Evolutionary conservation across 2,797 vertebrate genomes (phyloP).

Genomic region (Cygnus olor): DNA sequence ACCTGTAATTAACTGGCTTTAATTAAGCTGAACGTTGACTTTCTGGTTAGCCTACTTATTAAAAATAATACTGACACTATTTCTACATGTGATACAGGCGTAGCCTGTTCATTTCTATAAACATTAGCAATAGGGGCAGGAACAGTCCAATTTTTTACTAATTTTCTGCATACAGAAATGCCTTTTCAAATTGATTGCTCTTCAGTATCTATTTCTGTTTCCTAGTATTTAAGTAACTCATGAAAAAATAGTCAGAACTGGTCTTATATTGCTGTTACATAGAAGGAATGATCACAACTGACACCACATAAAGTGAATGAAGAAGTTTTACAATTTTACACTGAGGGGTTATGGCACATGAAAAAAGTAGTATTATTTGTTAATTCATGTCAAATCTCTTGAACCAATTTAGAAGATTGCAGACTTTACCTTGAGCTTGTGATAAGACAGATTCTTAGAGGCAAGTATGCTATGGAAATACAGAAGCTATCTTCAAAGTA

Average conservation of each 20-base stretch:
- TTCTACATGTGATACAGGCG: neutral
- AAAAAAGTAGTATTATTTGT: neutral
- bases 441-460: neutral
- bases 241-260: neutral
- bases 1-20: neutral
- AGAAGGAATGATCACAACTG: neutral
- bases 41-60: neutral
- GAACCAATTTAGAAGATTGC: neutral
- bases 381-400: neutral
- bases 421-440: neutral
- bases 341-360: neutral
- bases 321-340: neutral
- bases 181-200: neutral
- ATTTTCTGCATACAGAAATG: neutral
- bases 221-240: neutral
- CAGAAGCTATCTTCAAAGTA: neutral
- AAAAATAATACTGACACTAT: neutral
- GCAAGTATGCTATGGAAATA: neutral
- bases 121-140: neutral
- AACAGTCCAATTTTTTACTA: neutral
- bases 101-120: neutral
- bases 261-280: neutral
- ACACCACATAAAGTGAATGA: neutral
- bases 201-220: neutral
- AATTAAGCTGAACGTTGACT: neutral